Conservation (phyloP, 2,888 invertebrate species). For the Cheiracanthium punctorium region DNA sequence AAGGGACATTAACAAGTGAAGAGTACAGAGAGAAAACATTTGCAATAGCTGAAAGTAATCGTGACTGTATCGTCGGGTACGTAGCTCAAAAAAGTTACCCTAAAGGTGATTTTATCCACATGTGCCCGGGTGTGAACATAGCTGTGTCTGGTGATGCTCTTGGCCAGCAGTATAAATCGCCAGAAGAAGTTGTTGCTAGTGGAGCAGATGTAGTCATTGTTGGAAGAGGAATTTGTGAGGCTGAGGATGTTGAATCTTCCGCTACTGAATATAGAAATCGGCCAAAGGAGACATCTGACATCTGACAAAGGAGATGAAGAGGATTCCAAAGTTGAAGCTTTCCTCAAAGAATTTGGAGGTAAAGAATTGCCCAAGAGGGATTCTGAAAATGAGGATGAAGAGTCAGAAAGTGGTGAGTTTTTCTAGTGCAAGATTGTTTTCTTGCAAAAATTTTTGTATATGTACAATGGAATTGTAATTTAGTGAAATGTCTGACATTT, state of each 20-base stretch:
- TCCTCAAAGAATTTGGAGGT: too few species aligned
- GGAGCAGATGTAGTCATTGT: conserved; percentile 95
- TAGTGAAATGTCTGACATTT: too few species aligned
- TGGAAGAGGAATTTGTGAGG: conserved; percentile 87
- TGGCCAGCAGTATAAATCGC: conserved; percentile 92
- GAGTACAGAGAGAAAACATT: conserved; percentile 80
- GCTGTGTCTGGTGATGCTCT: conserved; percentile 83
- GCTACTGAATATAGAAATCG: conserved; percentile 84
- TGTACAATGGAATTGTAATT: too few species aligned
- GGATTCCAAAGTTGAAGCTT: too few species aligned
- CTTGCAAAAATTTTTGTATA: too few species aligned
- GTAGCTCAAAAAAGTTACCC: conserved; percentile 89
- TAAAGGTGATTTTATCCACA: conserved; percentile 76
- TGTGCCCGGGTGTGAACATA: conserved; percentile 84
- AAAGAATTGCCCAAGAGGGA: too few species aligned
- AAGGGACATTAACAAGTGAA: conserved; percentile 78
- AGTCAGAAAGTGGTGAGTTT: too few species aligned
- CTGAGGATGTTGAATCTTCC: conserved; percentile 80
- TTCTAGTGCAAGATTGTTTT: too few species aligned
- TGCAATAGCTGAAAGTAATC: conserved; percentile 82
- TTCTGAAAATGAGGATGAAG: too few species aligned
- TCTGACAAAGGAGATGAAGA: too few species aligned
- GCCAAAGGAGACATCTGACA: too few species aligned
- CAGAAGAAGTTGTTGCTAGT: conserved; percentile 86
- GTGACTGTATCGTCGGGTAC: conserved; percentile 88